phyloP scores from a whole-genome alignment of 2,888 invertebrate species.

The Argyra leucocephala region DNA sequence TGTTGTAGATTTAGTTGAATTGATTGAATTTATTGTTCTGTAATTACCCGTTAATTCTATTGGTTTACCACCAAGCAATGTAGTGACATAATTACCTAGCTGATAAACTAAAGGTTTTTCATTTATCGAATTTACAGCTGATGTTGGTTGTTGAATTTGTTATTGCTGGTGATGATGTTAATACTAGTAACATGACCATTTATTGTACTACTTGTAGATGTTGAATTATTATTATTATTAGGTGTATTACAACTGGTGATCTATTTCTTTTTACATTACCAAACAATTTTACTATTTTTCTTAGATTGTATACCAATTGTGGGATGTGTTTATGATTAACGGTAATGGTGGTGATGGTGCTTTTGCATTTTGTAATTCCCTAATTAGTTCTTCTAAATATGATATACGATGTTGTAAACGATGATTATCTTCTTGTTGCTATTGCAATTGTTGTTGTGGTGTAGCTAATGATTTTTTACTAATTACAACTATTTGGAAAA shows the following conservation, averaged over 20 bases:
- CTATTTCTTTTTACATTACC: slow-evolving; percentile 10
- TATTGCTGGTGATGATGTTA: slow-evolving; percentile 50
- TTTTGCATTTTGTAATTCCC: slow-evolving; percentile 47
- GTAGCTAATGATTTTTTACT: slow-evolving; percentile 36
- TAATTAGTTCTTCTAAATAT: slow-evolving; percentile 79
- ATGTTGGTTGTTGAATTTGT: slow-evolving; percentile 31
- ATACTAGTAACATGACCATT: slow-evolving; percentile 57
- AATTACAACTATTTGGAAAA: slow-evolving; percentile 42
- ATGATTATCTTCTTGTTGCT: slow-evolving; percentile 64
- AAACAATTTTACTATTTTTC: background rate
- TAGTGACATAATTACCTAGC: slow-evolving; percentile 70
- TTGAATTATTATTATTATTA: slow-evolving; percentile 22
- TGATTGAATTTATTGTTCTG: slow-evolving; percentile 16
- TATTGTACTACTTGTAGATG: slow-evolving; percentile 18
- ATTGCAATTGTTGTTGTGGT: slow-evolving; percentile 40
- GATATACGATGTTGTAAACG: slow-evolving; percentile 78
- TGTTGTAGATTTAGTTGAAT: slow-evolving; percentile 10
- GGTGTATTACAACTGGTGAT: slow-evolving; percentile 13
- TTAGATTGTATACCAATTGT: background rate
- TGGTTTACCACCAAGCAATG: slow-evolving; percentile 52
- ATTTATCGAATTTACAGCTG: slow-evolving; percentile 43
- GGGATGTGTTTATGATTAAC: background rate
- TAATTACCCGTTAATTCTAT: slow-evolving; percentile 35
- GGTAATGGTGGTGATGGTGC: slow-evolving; percentile 22
- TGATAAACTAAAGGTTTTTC: slow-evolving; percentile 61